phyloP scores from a whole-genome alignment of 2,888 invertebrate genomes.

The Nomada ruficornis region DNA sequence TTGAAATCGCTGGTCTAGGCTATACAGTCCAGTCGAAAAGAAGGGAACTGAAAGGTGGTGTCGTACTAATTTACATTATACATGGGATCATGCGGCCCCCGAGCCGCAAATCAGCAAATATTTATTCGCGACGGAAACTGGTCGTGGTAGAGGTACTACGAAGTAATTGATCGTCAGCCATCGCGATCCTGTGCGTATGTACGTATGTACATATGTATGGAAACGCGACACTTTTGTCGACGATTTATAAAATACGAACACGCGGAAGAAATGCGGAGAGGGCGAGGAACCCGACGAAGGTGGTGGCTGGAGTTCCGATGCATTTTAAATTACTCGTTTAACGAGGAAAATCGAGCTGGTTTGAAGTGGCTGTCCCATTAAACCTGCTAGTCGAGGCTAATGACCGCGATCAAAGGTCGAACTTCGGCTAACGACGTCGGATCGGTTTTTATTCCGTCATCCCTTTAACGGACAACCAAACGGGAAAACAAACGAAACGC shows the following conservation, averaged over 20 bases:
- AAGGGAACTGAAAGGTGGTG: not conserved
- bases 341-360: conserved; percentile 49
- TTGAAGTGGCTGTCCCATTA: conserved; percentile 45
- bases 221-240: not conserved
- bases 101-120: not conserved
- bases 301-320: conserved; percentile 30
- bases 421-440: conserved; percentile 38
- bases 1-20: no score
- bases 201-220: no score
- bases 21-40: no score
- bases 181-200: not conserved
- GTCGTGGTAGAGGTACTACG: not conserved
- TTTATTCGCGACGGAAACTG: not conserved
- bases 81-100: not conserved
- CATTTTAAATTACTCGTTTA: conserved; percentile 56
- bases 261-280: not conserved
- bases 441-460: conserved; percentile 32
- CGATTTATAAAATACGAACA: not conserved
- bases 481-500: conserved; percentile 26
- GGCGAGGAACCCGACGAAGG: not conserved
- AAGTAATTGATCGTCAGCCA: conserved; percentile 5
- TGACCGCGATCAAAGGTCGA: conserved; percentile 50
- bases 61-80: not conserved
- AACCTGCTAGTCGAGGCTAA: conserved; percentile 48
- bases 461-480: conserved; percentile 11